Evolutionary conservation across 2,113 vertebrate species (phyloP).

Genomic region (Psilopogon haemacephalus): DNA sequence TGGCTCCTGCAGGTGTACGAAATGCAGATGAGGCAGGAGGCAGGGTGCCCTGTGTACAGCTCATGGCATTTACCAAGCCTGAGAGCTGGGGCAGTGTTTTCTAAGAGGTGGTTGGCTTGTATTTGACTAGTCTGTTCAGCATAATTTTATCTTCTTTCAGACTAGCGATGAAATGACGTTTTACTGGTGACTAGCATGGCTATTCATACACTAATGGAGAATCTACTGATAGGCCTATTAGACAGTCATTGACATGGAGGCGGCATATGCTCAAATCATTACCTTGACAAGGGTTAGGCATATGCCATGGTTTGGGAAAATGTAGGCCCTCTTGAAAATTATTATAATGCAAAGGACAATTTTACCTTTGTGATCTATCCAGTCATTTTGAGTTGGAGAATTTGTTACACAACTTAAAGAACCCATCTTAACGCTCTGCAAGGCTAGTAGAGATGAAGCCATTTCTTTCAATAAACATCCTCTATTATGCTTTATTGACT

Average conservation of each 20-base stretch:
- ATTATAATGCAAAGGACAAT: background rate
- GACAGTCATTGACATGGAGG: background rate
- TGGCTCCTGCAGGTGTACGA: accelerated
- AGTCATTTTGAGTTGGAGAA: background rate
- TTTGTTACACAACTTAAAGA: background rate
- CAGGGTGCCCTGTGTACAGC: background rate
- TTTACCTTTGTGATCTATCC: background rate
- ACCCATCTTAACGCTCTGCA: background rate
- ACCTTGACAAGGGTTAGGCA: background rate
- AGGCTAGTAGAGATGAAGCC: background rate
- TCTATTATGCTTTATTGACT: background rate
- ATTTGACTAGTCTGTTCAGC: background rate
- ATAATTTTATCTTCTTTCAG: background rate
- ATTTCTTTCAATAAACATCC: background rate
- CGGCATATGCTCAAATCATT: background rate
- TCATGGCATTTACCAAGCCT: background rate
- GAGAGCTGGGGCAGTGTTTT: background rate
- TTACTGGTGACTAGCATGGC: background rate
- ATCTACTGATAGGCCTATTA: background rate
- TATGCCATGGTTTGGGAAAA: background rate
- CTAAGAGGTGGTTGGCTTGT: background rate
- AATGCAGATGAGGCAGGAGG: background rate
- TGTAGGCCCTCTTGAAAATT: background rate
- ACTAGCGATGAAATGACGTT: background rate
- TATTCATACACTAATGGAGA: background rate